Percentiles rank a stretch among this genome's conserved stretches.
Evolutionary conservation across 2,797 vertebrate species (phyloP).

Genomic region (Mycteria americana): DNA sequence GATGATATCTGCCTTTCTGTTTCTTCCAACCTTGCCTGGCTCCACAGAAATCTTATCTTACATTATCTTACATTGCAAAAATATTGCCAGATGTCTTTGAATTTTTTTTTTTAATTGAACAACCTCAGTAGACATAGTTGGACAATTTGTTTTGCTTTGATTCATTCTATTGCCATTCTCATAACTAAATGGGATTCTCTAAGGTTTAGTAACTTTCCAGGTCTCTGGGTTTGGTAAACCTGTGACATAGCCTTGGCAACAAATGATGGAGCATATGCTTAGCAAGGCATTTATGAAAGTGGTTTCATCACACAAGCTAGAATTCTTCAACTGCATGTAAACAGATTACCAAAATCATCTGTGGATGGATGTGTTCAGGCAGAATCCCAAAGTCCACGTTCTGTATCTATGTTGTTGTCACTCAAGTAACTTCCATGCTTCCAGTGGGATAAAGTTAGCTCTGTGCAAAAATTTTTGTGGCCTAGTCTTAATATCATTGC

Average conservation of each 20-base stretch:
- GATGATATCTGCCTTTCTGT: neutral
- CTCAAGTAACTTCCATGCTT: neutral
- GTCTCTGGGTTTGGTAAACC: neutral
- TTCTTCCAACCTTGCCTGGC: neutral
- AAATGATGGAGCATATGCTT: neutral
- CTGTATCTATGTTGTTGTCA: neutral
- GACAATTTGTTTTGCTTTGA: neutral
- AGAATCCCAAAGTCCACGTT: neutral
- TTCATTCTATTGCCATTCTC: neutral
- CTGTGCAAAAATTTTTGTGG: neutral
- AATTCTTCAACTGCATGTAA: neutral
- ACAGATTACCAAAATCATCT: neutral
- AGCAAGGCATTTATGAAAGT: neutral
- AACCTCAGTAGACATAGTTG: neutral
- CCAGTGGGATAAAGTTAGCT: constrained; percentile 8
- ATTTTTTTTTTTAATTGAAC: neutral
- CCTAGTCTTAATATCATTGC: neutral
- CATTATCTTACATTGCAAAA: neutral
- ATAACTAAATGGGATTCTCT: neutral
- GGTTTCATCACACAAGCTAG: neutral
- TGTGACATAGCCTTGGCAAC: neutral
- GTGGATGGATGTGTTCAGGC: neutral
- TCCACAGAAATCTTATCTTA: neutral
- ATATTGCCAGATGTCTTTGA: neutral
- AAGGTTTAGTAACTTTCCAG: neutral